Evolutionary conservation across 2,113 vertebrate genomes (phyloP), one percentile per base, ranked within the genome.

Genomic region (Tachysurus vachellii): DNA sequence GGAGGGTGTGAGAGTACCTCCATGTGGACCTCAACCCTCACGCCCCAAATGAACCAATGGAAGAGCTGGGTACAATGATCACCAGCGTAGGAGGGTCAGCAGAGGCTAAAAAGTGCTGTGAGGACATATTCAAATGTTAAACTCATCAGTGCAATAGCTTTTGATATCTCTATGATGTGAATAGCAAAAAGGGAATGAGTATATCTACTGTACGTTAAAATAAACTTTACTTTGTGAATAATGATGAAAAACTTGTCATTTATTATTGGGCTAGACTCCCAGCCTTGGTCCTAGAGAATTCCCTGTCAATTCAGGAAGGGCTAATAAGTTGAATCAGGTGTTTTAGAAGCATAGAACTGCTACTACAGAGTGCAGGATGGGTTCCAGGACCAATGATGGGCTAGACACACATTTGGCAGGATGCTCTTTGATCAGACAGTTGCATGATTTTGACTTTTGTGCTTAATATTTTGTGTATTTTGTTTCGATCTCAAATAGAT

Each of bases 11-110:
- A 87, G 86, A 84, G 87, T 94, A 94, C 92, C 90, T 92, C 88
- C 88, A 92, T 94, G 93, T 94, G 93, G 93, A 95, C 94, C 94
- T 96, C 94, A 94, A 87, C 94, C 94, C 93, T 92, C 86, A 83
- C 71, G 16, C 77, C 77, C 76, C n/a, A 56, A 86, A 83, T 88
- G 88, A 91, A 89, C 84, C 90, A 90, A 89, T 91, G 90, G 91
- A 92, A 90, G 91, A 85, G 81, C 80, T 83, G 91, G 91, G 95
- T 94, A 93, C 95, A 95, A 95, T 85, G 94, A 94, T 95, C 93
- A 94, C 85, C 88, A 36, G 28, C 12, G 54, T 89, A 86, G 88
- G 88, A 86, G 83, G 73, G 83, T 80, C 76, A 81, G 56, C 42
- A 56, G 77, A 62, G 42, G 64, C 73, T 57, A 47, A 59, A 59